A percentile compares a stretch with the other conserved stretches of the same genome.
Evolutionary conservation across 2,797 vertebrate genomes (phyloP).

Genomic region (Bradypodion pumilum): DNA sequence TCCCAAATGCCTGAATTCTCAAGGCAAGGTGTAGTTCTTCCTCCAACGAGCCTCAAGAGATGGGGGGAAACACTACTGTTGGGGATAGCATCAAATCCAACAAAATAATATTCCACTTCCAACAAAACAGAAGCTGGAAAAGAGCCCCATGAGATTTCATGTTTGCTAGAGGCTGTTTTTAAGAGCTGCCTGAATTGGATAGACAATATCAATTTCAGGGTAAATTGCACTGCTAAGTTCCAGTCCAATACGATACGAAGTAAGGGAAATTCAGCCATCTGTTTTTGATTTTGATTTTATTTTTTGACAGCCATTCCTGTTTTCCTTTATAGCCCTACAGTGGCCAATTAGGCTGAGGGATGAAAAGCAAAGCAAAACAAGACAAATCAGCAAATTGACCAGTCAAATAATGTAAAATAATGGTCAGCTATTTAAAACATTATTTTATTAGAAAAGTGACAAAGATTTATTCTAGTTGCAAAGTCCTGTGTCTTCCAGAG

Average conservation of each 20-base stretch:
- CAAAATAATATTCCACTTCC: too few relatives aligned
- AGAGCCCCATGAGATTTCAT: too few relatives aligned
- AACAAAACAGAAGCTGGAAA: too few relatives aligned
- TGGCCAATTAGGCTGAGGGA: neutral
- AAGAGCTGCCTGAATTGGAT: neutral
- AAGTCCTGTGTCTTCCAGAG: neutral
- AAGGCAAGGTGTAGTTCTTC: too few relatives aligned
- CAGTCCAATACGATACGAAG: neutral
- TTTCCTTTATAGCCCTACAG: neutral
- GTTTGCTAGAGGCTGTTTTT: neutral
- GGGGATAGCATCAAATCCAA: too few relatives aligned
- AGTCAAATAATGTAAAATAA: neutral
- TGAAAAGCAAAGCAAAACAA: too few relatives aligned
- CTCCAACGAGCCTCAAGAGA: too few relatives aligned
- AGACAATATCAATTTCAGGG: too few relatives aligned
- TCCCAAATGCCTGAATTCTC: too few relatives aligned
- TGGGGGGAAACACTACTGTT: too few relatives aligned
- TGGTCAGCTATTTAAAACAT: neutral
- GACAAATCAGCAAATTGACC: neutral
- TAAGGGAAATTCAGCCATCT: neutral
- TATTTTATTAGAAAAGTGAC: neutral
- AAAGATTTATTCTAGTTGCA: neutral
- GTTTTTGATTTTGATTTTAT: neutral
- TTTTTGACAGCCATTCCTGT: neutral
- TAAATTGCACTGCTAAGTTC: neutral